phyloP scores from a whole-genome alignment of 2,888 invertebrate species.

The Lagria hirta region DNA sequence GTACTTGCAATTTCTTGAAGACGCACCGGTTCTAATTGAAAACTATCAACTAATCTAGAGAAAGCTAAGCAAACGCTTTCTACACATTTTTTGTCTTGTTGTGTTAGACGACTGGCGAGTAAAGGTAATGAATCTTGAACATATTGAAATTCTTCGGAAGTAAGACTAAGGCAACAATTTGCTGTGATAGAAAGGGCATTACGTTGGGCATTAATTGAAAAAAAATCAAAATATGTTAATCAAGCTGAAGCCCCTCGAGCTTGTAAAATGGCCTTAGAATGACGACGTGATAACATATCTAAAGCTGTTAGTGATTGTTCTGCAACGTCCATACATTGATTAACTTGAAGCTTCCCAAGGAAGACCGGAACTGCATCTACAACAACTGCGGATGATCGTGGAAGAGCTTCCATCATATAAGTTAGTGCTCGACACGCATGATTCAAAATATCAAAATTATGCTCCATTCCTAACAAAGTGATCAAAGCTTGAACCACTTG shows the following conservation, averaged over 20 bases:
- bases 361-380: too few species aligned
- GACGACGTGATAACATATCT: conserved; percentile 94
- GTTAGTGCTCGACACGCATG: too few species aligned
- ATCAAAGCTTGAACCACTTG: too few species aligned
- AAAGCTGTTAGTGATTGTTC: conserved; percentile 97
- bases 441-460: too few species aligned
- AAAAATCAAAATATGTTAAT: conserved; percentile 96
- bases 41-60: conserved; percentile 94
- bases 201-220: conserved; percentile 96
- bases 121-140: conserved; percentile 85
- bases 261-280: conserved; percentile 94
- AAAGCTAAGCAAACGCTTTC: conserved; percentile 97
- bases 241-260: conserved; percentile 95
- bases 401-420: too few species aligned
- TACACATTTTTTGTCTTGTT: conserved; percentile 96
- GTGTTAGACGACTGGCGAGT: conserved; percentile 75
- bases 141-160: conserved; percentile 91
- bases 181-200: conserved; percentile 95
- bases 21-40: conserved; percentile 86
- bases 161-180: conserved; percentile 95
- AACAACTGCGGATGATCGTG: too few species aligned
- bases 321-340: conserved; percentile 99
- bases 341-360: too few species aligned
- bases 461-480: too few species aligned
- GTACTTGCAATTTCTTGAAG: conserved; percentile 93